These are phyloP conservation scores for Hofmannophila pseudospretella DNA, from an alignment of 2,888 invertebrate species.

Conservation along the genomic window DNA sequence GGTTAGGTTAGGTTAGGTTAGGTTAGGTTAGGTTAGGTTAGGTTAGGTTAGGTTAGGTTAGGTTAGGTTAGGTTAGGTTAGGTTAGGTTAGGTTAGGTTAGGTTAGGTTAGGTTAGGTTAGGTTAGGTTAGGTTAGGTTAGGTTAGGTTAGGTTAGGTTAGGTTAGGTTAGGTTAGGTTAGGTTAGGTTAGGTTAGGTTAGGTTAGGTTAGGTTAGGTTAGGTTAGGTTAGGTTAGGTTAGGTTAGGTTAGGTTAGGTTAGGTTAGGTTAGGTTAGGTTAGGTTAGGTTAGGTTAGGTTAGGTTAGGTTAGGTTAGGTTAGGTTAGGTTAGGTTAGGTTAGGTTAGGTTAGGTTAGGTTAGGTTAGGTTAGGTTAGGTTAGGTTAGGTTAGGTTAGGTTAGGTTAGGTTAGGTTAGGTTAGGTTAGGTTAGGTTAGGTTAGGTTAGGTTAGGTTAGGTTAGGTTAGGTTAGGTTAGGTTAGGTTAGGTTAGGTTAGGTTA, in stretches of 20 bases:
- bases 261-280: constrained; percentile 16
- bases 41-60: not conserved
- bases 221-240: constrained; percentile 13
- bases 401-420: constrained; percentile 17
- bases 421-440: constrained; percentile 13
- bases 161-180: constrained; percentile 14
- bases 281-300: constrained; percentile 16
- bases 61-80: not conserved
- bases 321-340: constrained; percentile 5
- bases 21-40: constrained; percentile 9
- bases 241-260: constrained; percentile 15
- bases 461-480: constrained; percentile 17
- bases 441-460: constrained; percentile 14
- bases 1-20: constrained; percentile 14
- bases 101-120: constrained; percentile 5
- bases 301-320: constrained; percentile 2
- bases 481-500: constrained; percentile 14
- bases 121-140: constrained; percentile 1
- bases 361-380: not conserved
- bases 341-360: not conserved
- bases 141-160: constrained; percentile 9
- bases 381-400: constrained; percentile 4
- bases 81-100: constrained; percentile 3
- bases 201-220: constrained; percentile 14
- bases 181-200: constrained; percentile 12